Evolutionary conservation across 2,113 vertebrate species (phyloP).

Genomic region (Glareola pratincola): DNA sequence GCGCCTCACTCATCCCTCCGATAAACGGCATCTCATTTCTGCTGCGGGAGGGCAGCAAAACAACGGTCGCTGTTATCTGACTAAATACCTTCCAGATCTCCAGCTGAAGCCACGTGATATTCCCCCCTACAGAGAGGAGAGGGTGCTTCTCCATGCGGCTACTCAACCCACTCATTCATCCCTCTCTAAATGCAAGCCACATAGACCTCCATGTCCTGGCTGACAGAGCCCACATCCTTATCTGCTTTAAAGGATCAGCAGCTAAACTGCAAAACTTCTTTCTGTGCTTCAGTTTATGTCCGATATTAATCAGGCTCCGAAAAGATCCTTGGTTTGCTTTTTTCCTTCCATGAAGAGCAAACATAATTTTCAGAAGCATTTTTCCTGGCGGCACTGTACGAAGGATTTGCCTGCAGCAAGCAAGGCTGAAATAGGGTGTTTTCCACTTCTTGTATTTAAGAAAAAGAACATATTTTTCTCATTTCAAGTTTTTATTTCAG

Average conservation of each 20-base stretch:
- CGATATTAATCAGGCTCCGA: neutral
- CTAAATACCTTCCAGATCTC: neutral
- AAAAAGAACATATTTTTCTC: neutral
- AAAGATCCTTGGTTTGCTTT: neutral
- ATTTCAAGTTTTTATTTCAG: neutral
- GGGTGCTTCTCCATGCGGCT: neutral
- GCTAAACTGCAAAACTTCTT: neutral
- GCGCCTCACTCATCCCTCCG: rapidly evolving
- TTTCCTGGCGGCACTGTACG: neutral
- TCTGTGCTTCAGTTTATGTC: neutral
- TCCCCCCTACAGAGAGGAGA: neutral
- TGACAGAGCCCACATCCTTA: neutral
- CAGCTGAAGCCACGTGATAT: neutral
- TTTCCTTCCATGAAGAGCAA: neutral
- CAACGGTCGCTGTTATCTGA: rapidly evolving
- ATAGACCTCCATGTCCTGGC: neutral
- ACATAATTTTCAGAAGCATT: neutral
- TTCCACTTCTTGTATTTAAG: neutral
- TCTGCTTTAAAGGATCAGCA: neutral
- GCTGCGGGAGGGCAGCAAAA: neutral
- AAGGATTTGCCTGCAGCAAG: neutral
- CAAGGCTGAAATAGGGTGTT: neutral
- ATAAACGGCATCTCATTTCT: neutral
- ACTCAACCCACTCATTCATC: neutral
- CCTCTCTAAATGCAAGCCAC: neutral